Base-by-base conservation (phyloP, 2,113 vertebrate genomes). In the Misgurnus anguillicaudatus region DNA sequence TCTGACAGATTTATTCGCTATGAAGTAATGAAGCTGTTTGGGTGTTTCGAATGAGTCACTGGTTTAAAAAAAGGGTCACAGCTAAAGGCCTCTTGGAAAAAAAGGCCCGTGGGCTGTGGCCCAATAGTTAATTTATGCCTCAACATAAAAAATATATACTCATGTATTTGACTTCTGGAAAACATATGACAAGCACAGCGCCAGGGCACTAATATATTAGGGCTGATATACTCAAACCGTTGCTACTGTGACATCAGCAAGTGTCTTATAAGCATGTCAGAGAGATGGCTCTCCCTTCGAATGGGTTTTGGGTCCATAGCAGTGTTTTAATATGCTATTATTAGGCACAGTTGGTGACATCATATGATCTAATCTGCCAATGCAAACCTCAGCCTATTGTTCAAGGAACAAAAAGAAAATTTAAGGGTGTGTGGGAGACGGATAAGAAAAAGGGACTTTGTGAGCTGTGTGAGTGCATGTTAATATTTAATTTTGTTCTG, bases 401-500 rank as follows among this genome's bases (percentile, higher is more conserved):
- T 48, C 24, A 68, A 70, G 13, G 24, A 61, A 78, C 47, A 70
- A 78, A 21, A 62, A 78, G 77, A 48, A 45, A 51, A 78, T 61
- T 51, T 58, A 21, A 77, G 51, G 9, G 3, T 47, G 69, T 48
- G 80, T 60, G 53, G 31, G 67, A 65, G 48, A 63, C 11, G 79
- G 21, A 51, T 21, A 66, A 67, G 63, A 2, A 36, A 53, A 66
- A 67, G 48, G 67, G 31, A 48, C 5, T 79, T 66, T 68, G 80
- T 74, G 62, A 47, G 66, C 39, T 47, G 57, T 68, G 72, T 63
- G 31, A 64, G 63, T 57, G 65, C 19, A 75, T 83, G 75, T 80
- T 73, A 68, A 80, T 77, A 68, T 82, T 82, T 82, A 82, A 79
- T 65, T 70, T 71, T 65, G 67, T 57, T 71, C 60, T 24, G 19